Conservation (phyloP, 2,797 vertebrate species). For the Halcyon leucocephala region DNA sequence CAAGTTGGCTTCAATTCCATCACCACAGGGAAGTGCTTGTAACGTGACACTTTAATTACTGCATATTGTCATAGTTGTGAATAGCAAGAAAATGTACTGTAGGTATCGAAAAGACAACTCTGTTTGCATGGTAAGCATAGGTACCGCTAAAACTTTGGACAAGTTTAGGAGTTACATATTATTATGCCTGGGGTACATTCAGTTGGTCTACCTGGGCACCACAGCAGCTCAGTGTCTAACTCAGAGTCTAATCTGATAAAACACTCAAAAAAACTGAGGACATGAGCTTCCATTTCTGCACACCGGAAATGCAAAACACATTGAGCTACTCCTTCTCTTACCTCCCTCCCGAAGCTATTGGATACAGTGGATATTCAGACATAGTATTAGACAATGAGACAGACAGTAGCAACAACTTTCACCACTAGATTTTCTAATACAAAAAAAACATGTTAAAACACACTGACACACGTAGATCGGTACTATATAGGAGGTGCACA, state of each 20-base stretch:
- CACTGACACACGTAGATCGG: background rate
- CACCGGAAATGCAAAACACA: background rate
- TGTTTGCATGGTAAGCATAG: background rate
- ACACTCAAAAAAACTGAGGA: background rate
- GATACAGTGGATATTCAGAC: background rate
- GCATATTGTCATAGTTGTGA: background rate
- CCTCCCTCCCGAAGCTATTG: background rate
- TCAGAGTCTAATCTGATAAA: background rate
- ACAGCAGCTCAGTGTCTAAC: background rate
- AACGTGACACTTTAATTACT: background rate
- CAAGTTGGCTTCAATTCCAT: background rate
- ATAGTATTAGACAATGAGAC: background rate
- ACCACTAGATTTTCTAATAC: background rate
- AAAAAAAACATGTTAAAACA: background rate
- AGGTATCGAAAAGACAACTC: background rate
- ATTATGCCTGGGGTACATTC: fast-evolving
- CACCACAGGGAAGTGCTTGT: background rate
- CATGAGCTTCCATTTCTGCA: background rate
- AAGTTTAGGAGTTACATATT: background rate
- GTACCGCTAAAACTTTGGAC: background rate
- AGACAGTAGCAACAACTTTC: background rate
- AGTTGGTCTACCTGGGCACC: background rate
- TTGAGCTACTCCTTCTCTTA: background rate
- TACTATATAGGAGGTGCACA: background rate
- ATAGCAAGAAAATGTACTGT: background rate